These are phyloP conservation scores for Arrhopalites spinosus DNA, from an alignment of 2,888 invertebrate genomes.

Conservation along the genomic window DNA sequence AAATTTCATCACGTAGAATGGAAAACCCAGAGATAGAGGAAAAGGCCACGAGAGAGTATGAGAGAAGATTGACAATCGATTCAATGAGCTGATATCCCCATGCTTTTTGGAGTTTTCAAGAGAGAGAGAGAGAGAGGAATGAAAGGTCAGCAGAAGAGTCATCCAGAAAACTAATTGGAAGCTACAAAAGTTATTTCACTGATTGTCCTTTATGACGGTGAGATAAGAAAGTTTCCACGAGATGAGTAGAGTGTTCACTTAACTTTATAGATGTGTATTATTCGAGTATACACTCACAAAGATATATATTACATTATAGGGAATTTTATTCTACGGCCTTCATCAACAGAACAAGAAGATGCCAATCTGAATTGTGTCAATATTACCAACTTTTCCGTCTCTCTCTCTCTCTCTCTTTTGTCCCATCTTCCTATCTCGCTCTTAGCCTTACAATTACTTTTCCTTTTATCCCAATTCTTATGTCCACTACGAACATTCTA, in stretches of 20 bases:
- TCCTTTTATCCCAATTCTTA: slow-evolving; percentile 1
- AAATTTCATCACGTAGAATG: neutral
- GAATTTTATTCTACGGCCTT: slow-evolving; percentile 5
- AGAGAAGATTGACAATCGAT: slow-evolving; percentile 21
- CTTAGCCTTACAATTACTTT: slow-evolving; percentile 13
- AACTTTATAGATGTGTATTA: too few species aligned
- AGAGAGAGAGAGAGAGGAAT: slow-evolving; percentile 33
- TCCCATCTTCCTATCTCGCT: slow-evolving; percentile 1
- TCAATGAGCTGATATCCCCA: slow-evolving; percentile 29
- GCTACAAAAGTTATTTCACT: slow-evolving; percentile 35
- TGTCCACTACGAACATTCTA: too few species aligned
- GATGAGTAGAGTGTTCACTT: neutral
- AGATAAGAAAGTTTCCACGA: slow-evolving; percentile 40
- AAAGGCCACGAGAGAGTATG: slow-evolving; percentile 19
- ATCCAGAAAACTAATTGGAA: slow-evolving; percentile 36
- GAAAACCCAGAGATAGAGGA: neutral
- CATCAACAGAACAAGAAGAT: slow-evolving; percentile 28
- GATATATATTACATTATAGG: neutral
- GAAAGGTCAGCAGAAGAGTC: slow-evolving; percentile 48
- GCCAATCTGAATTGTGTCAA: slow-evolving; percentile 43
- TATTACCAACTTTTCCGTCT: slow-evolving; percentile 31
- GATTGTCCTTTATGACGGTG: slow-evolving; percentile 39
- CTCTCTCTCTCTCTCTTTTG: neutral
- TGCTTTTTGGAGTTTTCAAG: too few species aligned
- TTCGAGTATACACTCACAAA: too few species aligned